Base-by-base conservation (phyloP, 2,888 invertebrate species). In the Ptychoptera albimana region DNA sequence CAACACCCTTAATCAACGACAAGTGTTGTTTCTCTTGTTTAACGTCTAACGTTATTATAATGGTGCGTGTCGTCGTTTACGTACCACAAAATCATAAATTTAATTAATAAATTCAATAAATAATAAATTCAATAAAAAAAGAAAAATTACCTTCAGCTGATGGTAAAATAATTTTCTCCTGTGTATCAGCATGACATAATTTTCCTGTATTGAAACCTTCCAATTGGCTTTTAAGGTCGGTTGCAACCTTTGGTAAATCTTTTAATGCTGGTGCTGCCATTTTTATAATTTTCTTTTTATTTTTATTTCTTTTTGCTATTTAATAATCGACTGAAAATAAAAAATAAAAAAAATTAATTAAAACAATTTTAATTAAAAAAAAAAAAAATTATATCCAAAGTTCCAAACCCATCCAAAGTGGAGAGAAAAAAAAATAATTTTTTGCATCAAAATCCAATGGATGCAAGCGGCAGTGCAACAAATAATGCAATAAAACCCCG, bases 81-180 rank as follows among this genome's bases (percentile, higher is more conserved):
- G 9, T 9, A 9, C 30, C 30, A 30, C 9, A 30, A 30, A 8
- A 30, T 11, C n/a, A 11, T 35, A 32, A 11, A 11, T 32, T 32
- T 11, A 11, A 11, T 32, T 32, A 32, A 7, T 32, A 7, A 9
- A 3, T 32, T 32, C 9, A 8, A 30, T 8, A 30, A 7, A 32
- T n/a, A 32, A n/a, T 7, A 32, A 32, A 32, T 32, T 3, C 9
- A 32, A 23, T 23, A 23, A 23, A 23, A 5, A 23, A 5, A 23
- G 3, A 14, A 11, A 34, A n/a, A 42, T 53, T 69, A 93, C 93
- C 92, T 82, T 91, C 85, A 54, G 91, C 89, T 37, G 92, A 86
- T 46, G 94, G 94, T 56, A 96, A 73, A 49, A 91, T 76, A 48
- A 87, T 85, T 67, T 94, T 96, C 63, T 93, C 93, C 52, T 84